Evolutionary conservation across 2,113 vertebrate genomes (phyloP).

Genomic region (Bos indicus): DNA sequence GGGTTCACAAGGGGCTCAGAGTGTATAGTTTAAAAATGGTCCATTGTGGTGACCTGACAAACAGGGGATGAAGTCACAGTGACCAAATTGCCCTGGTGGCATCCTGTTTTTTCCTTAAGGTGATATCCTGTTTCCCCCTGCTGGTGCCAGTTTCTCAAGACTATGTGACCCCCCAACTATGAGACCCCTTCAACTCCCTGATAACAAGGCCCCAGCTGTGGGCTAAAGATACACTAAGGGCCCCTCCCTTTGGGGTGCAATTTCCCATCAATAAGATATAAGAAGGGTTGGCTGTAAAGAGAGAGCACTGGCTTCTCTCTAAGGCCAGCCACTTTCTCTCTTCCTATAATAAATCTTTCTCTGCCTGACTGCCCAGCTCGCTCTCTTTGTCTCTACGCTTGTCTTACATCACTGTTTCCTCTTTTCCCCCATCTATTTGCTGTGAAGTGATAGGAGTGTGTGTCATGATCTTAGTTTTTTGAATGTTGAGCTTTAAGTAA

Average conservation of each 20-base stretch:
- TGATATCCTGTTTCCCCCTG: neutral
- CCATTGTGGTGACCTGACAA: too few species aligned
- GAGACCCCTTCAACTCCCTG: neutral
- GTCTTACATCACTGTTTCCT: neutral
- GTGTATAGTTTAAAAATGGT: too few species aligned
- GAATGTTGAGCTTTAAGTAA: neutral
- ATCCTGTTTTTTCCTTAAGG: neutral
- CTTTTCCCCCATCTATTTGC: neutral
- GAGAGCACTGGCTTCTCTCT: neutral
- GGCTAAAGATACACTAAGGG: neutral
- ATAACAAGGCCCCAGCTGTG: neutral
- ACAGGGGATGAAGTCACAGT: neutral
- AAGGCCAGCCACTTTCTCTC: neutral
- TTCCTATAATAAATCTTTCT: neutral
- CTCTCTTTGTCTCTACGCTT: neutral
- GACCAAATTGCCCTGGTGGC: neutral
- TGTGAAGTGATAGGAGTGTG: neutral
- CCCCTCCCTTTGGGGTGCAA: neutral
- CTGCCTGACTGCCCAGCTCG: neutral
- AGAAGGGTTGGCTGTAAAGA: neutral
- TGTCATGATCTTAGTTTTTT: neutral
- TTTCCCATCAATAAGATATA: neutral
- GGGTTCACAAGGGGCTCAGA: too few species aligned
- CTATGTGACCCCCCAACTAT: rapidly evolving
- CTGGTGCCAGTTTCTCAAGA: neutral